phyloP scores from a whole-genome alignment of 2,797 vertebrate genomes.

The Linurgus olivaceus region DNA sequence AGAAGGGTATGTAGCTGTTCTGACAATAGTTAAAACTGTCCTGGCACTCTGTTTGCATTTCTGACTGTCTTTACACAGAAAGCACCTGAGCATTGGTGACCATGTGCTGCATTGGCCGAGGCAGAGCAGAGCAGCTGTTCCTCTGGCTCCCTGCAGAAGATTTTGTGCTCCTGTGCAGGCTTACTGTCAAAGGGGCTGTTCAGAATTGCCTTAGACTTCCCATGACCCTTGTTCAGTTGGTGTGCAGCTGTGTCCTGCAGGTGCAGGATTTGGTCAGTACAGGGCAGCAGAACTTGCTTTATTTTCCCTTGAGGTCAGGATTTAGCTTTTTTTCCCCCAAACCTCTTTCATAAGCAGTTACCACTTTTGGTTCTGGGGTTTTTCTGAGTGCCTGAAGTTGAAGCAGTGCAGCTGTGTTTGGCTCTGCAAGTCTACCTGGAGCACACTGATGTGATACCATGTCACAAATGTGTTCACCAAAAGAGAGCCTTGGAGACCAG shows the following conservation, averaged over 20 bases:
- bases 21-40: not conserved
- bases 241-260: not conserved
- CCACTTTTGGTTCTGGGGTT: not conserved
- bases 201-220: not conserved
- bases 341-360: not conserved
- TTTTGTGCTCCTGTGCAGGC: not conserved
- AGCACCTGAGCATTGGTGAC: not conserved
- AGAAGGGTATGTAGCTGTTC: constrained; percentile 81
- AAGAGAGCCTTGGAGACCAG: not conserved
- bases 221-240: fast-evolving
- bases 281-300: not conserved
- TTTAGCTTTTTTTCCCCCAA: not conserved
- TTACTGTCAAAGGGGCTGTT: not conserved
- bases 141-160: not conserved
- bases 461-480: not conserved
- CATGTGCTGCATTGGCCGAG: fast-evolving
- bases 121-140: not conserved
- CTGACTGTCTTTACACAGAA: not conserved
- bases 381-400: not conserved
- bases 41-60: not conserved
- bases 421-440: not conserved
- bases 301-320: not conserved
- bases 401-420: not conserved
- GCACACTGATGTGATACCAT: not conserved
- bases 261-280: not conserved